A percentile compares a stretch with the other conserved stretches of the same genome.
These are phyloP conservation scores for Ophion ventricosus DNA, from an alignment of 2,888 invertebrate genomes.

Conservation along the genomic window DNA sequence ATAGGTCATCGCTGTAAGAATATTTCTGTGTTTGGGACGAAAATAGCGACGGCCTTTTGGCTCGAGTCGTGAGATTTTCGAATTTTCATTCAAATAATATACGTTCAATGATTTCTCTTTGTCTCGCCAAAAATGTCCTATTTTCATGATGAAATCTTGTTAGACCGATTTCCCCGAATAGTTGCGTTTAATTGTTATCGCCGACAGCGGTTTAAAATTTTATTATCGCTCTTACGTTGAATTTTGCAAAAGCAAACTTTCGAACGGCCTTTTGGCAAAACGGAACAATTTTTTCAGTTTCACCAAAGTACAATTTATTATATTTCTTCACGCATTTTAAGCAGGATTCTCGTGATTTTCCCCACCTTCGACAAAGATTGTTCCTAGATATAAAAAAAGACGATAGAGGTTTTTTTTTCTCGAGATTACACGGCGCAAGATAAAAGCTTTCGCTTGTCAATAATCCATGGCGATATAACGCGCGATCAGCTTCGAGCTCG, in stretches of 20 bases:
- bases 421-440: neutral
- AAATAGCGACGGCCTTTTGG: neutral
- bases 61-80: neutral
- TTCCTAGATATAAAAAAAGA: neutral
- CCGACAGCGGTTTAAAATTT: neutral
- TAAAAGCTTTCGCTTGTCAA: neutral
- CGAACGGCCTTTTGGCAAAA: neutral
- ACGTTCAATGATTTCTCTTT: neutral
- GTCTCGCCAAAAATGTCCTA: neutral
- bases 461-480: neutral
- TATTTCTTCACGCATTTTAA: neutral
- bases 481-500: neutral
- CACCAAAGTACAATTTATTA: neutral
- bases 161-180: neutral
- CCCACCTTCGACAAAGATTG: neutral
- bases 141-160: neutral
- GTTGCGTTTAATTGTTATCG: neutral
- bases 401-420: neutral
- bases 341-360: neutral
- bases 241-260: neutral
- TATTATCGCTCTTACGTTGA: neutral
- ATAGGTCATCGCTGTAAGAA: neutral
- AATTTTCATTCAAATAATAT: slow-evolving; percentile 17
- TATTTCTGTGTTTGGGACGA: slow-evolving; percentile 1
- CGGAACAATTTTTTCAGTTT: neutral